A percentile compares a stretch with the other conserved stretches of the same genome.
phyloP scores from a whole-genome alignment of 2,113 vertebrate species.

The Mastomys coucha region DNA sequence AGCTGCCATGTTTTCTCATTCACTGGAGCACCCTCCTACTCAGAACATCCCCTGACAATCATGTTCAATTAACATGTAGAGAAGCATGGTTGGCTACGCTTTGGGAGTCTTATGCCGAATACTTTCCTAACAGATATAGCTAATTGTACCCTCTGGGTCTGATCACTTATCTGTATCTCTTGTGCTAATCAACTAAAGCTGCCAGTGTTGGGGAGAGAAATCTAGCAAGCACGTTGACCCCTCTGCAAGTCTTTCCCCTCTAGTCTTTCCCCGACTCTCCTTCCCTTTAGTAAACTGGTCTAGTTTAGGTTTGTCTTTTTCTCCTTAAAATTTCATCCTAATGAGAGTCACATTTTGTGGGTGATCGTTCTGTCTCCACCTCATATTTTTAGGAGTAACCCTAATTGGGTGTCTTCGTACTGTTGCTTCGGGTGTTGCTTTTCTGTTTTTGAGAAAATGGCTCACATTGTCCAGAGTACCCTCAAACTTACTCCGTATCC shows the following conservation, averaged over 20 bases:
- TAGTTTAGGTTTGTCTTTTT: neutral
- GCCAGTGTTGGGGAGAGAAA: neutral
- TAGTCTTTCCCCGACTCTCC: neutral
- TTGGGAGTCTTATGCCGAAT: neutral
- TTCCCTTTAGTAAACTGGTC: neutral
- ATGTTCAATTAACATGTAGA: neutral
- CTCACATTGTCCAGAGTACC: neutral
- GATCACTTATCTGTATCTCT: neutral
- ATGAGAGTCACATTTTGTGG: neutral
- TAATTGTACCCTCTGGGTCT: neutral
- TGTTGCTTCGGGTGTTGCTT: neutral
- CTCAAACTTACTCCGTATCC: no score
- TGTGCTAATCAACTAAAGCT: neutral
- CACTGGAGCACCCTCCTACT: neutral
- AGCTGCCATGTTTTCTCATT: neutral
- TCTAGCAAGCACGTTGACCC: neutral
- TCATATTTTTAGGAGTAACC: neutral
- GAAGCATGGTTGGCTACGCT: neutral
- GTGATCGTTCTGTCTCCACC: neutral
- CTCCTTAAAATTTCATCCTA: neutral
- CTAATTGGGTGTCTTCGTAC: neutral
- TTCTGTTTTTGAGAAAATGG: neutral
- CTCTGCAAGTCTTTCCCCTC: neutral
- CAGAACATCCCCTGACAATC: neutral
- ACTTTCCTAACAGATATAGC: neutral